Percentiles rank a stretch among this genome's conserved stretches.
Conservation (phyloP, 2,888 invertebrate species). For the Xylota segnis region DNA sequence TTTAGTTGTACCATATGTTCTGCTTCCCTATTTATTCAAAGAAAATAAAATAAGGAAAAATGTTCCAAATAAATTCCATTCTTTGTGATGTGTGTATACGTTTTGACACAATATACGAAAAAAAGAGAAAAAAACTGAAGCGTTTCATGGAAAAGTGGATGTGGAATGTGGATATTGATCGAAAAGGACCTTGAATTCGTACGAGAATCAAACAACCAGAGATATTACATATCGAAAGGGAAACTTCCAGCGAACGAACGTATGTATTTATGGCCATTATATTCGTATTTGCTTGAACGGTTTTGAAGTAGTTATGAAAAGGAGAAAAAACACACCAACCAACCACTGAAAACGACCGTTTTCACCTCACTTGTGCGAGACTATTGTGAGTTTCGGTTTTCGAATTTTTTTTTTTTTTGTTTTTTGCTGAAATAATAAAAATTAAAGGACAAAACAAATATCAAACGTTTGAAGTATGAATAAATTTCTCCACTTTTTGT, state of each 20-base stretch:
- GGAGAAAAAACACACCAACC: background rate
- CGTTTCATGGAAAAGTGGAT: too few relatives aligned
- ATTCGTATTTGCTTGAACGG: conserved; percentile 14
- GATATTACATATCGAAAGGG: conserved; percentile 12
- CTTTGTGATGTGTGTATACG: conserved; percentile 9
- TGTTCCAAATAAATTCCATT: conserved; percentile 12
- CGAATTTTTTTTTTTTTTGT: background rate
- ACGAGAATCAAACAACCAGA: conserved; percentile 7
- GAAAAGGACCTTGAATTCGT: conserved; percentile 35
- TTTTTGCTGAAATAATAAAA: conserved; percentile 12
- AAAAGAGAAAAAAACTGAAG: too few relatives aligned
- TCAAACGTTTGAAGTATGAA: conserved; percentile 3
- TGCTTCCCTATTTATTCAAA: conserved; percentile 1
- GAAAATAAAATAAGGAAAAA: background rate
- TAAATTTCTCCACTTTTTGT: background rate
- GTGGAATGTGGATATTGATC: conserved; percentile 35
- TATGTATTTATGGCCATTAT: conserved; percentile 33
- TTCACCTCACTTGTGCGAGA: conserved; percentile 24
- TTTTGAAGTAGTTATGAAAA: conserved; percentile 6
- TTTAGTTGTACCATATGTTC: background rate
- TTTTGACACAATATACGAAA: background rate
- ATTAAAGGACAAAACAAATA: conserved; percentile 25
- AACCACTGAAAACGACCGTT: conserved; percentile 8
- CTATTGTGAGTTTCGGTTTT: conserved; percentile 2
- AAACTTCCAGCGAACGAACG: background rate